A percentile compares a stretch with the other conserved stretches of the same genome.
phyloP scores from a whole-genome alignment of 2,888 invertebrate species.

The Trissoscelio sp. region DNA sequence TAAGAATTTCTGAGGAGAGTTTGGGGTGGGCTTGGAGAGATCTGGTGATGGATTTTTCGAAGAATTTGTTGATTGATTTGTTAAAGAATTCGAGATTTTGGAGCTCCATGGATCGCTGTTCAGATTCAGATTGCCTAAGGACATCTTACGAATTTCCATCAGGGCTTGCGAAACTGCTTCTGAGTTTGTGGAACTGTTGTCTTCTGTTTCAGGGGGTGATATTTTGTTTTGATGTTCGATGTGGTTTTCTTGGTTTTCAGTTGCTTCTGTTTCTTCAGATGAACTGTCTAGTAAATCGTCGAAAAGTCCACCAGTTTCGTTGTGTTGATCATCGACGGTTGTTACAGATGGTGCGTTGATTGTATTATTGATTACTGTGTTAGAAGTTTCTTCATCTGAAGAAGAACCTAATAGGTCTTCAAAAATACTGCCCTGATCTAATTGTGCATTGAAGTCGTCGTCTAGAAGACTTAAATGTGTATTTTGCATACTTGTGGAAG shows the following conservation, averaged over 20 bases:
- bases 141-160: slow-evolving; percentile 42
- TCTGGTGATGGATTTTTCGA: not conserved
- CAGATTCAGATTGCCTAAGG: not conserved
- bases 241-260: not conserved
- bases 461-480: slow-evolving; percentile 3
- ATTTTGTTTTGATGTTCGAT: not conserved
- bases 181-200: not conserved
- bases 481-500: too few species aligned
- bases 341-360: too few species aligned
- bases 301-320: slow-evolving; percentile 14
- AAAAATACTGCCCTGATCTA: slow-evolving; percentile 53
- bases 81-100: not conserved
- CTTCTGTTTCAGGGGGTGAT: not conserved
- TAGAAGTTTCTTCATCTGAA: slow-evolving; percentile 39
- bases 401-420: slow-evolving; percentile 70
- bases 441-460: slow-evolving; percentile 10
- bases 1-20: not conserved
- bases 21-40: not conserved
- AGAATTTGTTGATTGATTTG: not conserved
- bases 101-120: not conserved
- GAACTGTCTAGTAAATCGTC: slow-evolving; percentile 32
- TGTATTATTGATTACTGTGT: not conserved
- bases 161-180: slow-evolving; percentile 48
- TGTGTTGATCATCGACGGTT: too few species aligned
- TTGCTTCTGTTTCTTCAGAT: slow-evolving; percentile 16